Percentiles rank a stretch among this genome's conserved stretches.
These are phyloP conservation scores for Batillaria attramentaria DNA, from an alignment of 1,140 invertebrate genomes.

Conservation along the genomic window DNA sequence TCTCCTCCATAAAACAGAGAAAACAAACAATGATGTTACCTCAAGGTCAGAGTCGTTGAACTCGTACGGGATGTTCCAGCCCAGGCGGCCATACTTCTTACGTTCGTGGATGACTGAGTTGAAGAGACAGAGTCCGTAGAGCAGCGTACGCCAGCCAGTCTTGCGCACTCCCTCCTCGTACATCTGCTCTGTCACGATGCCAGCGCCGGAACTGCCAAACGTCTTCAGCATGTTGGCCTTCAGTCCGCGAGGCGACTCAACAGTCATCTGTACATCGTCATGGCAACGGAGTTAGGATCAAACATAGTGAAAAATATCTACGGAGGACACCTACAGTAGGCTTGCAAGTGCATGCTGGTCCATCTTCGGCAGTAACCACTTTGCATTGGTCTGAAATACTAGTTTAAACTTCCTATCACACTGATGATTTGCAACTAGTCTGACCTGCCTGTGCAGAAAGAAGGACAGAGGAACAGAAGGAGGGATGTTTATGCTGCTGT, in stretches of 20 bases:
- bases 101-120: conserved; percentile 89
- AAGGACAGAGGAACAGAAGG: no score
- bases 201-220: conserved; percentile 64
- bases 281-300: conserved; percentile 4
- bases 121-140: conserved; percentile 76
- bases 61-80: conserved; percentile 91
- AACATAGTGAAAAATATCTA: no score
- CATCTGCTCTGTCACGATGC: conserved; percentile 63
- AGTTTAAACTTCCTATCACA: no score
- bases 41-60: conserved; percentile 86
- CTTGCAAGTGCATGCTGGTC: no score
- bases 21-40: conserved; percentile 46
- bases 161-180: conserved; percentile 57
- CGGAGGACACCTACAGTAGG: no score
- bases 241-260: conserved; percentile 92
- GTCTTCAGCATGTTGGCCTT: conserved; percentile 72
- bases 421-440: no score
- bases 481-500: no score
- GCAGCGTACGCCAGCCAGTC: conserved; percentile 60
- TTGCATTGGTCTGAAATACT: no score
- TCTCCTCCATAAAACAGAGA: no score
- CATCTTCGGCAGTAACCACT: no score
- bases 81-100: conserved; percentile 89
- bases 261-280: conserved; percentile 97
- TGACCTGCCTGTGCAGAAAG: no score